These are phyloP conservation scores for Zaprionus lachaisei DNA, from an alignment of 1,140 invertebrate species.

Conservation along the genomic window DNA sequence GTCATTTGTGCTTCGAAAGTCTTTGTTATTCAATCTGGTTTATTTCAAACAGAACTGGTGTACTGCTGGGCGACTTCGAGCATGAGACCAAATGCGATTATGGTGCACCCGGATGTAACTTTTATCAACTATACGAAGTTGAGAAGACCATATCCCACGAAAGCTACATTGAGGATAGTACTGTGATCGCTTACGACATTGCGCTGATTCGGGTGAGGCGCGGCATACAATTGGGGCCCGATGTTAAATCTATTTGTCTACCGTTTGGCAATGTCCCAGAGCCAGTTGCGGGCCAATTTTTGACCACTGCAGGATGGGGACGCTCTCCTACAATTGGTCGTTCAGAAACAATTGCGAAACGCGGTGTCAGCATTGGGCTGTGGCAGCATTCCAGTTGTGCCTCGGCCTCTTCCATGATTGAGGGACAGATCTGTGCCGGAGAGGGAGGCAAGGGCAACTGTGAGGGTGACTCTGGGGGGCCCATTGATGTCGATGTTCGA, in stretches of 20 bases:
- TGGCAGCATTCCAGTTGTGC: neutral
- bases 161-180: neutral
- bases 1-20: neutral
- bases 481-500: conserved; percentile 12
- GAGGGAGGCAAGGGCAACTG: neutral
- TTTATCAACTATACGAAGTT: neutral
- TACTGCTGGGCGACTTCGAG: neutral
- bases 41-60: neutral
- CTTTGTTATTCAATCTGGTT: neutral
- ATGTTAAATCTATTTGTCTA: conserved; percentile 9
- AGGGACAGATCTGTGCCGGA: neutral
- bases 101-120: neutral
- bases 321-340: neutral
- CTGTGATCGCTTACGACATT: neutral
- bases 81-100: neutral
- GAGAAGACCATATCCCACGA: neutral
- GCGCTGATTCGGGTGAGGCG: neutral
- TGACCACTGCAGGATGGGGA: neutral
- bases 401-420: no score
- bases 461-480: conserved; percentile 9
- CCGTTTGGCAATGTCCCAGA: neutral
- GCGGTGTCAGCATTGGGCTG: neutral
- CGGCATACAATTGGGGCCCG: neutral
- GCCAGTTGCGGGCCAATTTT: neutral
- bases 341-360: neutral